phyloP scores from a whole-genome alignment of 2,113 vertebrate genomes.

The Hystrix brachyura region DNA sequence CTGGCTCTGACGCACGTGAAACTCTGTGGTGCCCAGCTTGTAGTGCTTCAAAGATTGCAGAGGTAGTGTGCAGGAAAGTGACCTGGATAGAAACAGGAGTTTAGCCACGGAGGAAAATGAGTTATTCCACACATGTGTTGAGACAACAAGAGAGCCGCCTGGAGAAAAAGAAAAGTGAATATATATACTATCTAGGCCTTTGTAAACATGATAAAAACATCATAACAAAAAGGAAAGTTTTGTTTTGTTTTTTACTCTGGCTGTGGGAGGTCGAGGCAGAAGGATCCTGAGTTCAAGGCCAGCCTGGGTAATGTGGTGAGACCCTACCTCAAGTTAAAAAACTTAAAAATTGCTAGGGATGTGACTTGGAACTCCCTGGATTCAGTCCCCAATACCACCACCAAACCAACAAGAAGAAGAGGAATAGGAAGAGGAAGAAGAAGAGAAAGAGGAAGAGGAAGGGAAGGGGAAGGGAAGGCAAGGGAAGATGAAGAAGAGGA shows the following conservation, averaged over 20 bases:
- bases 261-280: no score
- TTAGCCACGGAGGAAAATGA: background rate
- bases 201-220: background rate
- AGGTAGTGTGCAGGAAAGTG: constrained; percentile 14
- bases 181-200: background rate
- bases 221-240: background rate
- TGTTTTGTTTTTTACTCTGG: background rate
- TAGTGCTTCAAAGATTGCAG: background rate
- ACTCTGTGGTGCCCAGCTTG: background rate
- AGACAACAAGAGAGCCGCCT: background rate
- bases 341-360: no score
- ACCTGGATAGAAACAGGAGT: background rate
- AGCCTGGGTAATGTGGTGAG: no score
- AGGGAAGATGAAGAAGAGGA: no score
- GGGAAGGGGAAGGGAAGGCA: background rate
- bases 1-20: background rate
- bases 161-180: constrained; percentile 6
- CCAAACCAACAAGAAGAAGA: background rate
- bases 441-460: no score
- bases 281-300: no score
- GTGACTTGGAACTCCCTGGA: background rate
- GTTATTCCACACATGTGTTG: background rate
- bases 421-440: no score
- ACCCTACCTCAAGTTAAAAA: no score
- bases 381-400: background rate